Base-by-base conservation (phyloP, 2,888 invertebrate species). In the Drosophila mayaguana region DNA sequence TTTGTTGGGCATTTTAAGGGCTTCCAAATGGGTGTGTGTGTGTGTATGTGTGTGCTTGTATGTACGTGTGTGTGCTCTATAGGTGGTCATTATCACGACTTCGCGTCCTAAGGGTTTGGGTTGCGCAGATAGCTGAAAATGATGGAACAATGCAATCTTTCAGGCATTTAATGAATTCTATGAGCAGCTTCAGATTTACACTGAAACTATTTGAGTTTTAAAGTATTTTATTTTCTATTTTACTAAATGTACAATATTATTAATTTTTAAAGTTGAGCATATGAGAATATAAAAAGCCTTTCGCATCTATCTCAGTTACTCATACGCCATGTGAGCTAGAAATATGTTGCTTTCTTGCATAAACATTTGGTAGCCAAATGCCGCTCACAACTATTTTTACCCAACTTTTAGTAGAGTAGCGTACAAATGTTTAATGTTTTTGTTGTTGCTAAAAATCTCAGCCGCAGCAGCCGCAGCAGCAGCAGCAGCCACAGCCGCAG, bases 61-160 rank as follows among this genome's bases (percentile, higher is more conserved):
- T 89, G 87, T 78, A 88, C 72, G 74, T 84, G 87, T 78, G 75
- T 84, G 88, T 79, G 77, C 88, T 79, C 88, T 89, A 87, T 85
- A 90, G 90, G 88, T 89, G 88, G 90, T 90, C 88, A 89, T 89
- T 89, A 90, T 88, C 88, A 85, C 88, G 75, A 79, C 74, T 79
- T 63, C 14, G 65, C 59, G 72, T 83, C 74, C 77, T 70, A 74
- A 88, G 66, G 66, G 63, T 50, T 63, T 68, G 43, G 51, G 36
- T 36, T 64, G 55, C 56, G 72, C 68, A 67, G 71, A 67, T 61
- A 64, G 56, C 46, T 62, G 32, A 60, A 63, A 63, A 67, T 68
- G 70, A 67, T 71, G 66, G 46, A 72, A 67, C 69, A 74, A 61
- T 77, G 74, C 68, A 80, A 72, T 78, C 71, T 66, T 42, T 12